Evolutionary conservation across 2,113 vertebrate genomes (phyloP).

Genomic region (Tachysurus fulvidraco): DNA sequence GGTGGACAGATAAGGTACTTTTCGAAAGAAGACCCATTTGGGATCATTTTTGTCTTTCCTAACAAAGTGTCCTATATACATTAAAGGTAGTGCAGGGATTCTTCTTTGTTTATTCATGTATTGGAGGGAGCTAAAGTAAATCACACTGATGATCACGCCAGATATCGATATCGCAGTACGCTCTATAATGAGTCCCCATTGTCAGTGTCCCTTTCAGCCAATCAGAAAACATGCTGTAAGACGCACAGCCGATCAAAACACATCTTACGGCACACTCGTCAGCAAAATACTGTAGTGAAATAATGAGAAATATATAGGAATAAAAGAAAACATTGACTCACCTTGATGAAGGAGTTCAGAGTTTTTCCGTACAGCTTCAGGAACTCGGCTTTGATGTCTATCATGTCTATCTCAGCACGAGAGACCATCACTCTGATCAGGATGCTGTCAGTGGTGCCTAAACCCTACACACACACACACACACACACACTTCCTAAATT

Average conservation of each 20-base stretch:
- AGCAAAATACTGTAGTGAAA: neutral
- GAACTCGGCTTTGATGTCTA: slow-evolving; percentile 88
- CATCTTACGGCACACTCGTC: neutral
- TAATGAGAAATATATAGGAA: too few relatives aligned
- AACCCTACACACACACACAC: slow-evolving; percentile 71
- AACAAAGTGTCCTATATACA: neutral
- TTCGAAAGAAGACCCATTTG: neutral
- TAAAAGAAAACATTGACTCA: slow-evolving; percentile 58
- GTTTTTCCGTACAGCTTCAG: slow-evolving; percentile 87
- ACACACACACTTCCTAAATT: neutral
- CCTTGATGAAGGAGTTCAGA: slow-evolving; percentile 95
- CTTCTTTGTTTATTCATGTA: neutral
- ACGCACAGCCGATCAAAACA: neutral
- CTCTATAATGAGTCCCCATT: neutral
- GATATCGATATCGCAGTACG: neutral
- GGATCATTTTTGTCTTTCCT: neutral
- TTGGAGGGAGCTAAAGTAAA: neutral
- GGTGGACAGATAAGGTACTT: neutral
- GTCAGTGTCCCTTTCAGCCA: neutral
- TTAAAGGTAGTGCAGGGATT: neutral
- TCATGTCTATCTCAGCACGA: slow-evolving; percentile 90
- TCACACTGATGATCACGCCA: neutral
- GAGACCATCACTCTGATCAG: slow-evolving; percentile 93
- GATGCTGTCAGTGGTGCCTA: slow-evolving; percentile 88
- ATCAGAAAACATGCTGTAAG: neutral